phyloP scores from a whole-genome alignment of 2,113 vertebrate species.

The Lutjanus erythropterus region DNA sequence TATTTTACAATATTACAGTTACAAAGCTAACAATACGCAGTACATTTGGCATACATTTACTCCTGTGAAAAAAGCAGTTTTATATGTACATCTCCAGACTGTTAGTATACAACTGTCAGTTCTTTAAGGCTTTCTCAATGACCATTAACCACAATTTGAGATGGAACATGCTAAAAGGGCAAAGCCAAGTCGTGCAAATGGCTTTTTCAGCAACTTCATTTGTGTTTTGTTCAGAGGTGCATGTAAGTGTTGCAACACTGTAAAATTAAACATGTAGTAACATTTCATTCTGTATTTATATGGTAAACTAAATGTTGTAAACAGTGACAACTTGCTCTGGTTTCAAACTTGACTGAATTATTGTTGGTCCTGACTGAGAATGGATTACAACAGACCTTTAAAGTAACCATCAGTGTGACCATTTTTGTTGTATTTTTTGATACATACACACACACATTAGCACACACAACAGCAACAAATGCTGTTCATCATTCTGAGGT shows the following conservation, averaged over 20 bases:
- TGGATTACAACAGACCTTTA: background rate
- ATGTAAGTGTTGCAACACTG: background rate
- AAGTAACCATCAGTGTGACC: background rate
- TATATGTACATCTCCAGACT: constrained; percentile 14
- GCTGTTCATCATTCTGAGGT: constrained; percentile 18
- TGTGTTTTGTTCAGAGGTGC: constrained; percentile 2
- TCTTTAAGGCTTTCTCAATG: background rate
- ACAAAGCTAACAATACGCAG: constrained; percentile 29
- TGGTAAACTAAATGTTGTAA: background rate
- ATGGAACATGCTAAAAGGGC: background rate
- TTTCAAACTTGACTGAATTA: background rate
- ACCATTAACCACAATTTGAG: background rate
- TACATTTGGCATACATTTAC: constrained; percentile 19
- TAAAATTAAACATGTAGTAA: background rate
- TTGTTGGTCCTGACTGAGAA: background rate
- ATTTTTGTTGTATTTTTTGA: background rate
- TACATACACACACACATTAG: no score
- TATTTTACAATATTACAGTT: constrained; percentile 14
- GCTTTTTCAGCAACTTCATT: constrained; percentile 10
- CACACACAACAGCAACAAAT: constrained; percentile 7
- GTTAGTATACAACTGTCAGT: constrained; percentile 12
- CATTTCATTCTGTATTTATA: background rate
- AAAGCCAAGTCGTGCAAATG: constrained; percentile 1
- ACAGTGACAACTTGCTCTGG: constrained; percentile 3
- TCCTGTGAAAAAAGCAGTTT: constrained; percentile 1